Conservation (phyloP, 2,113 vertebrate species). For the Dicaeum eximium region DNA sequence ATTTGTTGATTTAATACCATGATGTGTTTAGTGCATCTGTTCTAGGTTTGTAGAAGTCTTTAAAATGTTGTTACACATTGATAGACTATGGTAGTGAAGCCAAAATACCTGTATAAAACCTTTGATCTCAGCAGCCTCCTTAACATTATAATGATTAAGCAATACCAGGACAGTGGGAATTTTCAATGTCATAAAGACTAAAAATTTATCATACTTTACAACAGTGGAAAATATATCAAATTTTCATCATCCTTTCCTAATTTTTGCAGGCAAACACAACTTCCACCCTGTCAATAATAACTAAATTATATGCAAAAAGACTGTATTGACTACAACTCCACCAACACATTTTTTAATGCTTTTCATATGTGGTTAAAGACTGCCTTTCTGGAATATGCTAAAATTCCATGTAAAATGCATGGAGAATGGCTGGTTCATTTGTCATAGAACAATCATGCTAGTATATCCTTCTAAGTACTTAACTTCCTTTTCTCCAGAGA, state of each 20-base stretch:
- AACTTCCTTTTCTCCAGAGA: neutral
- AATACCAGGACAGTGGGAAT: slow-evolving; percentile 24
- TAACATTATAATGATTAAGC: slow-evolving; percentile 54
- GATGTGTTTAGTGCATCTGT: neutral
- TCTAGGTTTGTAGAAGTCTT: neutral
- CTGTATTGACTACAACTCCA: neutral
- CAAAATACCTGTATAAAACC: slow-evolving; percentile 24
- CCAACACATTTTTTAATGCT: neutral
- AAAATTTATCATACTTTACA: neutral
- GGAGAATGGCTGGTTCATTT: neutral
- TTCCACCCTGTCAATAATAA: neutral
- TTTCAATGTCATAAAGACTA: slow-evolving; percentile 49
- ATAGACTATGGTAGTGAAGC: neutral
- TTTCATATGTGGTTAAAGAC: neutral
- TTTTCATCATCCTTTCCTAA: neutral
- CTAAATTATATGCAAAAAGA: neutral
- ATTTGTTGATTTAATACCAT: neutral
- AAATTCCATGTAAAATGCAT: neutral
- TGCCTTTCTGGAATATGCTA: neutral
- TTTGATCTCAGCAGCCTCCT: slow-evolving; percentile 34
- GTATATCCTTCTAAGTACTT: neutral
- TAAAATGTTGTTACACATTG: neutral
- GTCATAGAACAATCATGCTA: neutral
- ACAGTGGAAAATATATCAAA: neutral
- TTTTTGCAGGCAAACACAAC: neutral